Evolutionary conservation across 2,888 invertebrate genomes (phyloP).

Genomic region (Drosophila engyochracea): DNA sequence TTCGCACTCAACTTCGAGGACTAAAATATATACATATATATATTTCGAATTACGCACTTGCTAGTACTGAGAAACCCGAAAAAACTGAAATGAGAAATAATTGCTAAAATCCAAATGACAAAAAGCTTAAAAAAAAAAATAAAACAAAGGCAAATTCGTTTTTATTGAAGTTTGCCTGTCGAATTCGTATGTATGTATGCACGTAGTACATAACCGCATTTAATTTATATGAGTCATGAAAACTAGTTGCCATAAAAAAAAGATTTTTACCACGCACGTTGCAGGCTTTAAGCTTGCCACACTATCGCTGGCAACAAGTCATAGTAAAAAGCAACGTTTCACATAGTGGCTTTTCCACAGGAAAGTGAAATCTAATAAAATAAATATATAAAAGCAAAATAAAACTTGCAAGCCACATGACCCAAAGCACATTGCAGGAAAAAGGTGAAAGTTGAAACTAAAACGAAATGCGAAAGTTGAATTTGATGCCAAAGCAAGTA

Average conservation of each 20-base stretch:
- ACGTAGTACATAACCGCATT: conserved; percentile 12
- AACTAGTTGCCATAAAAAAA: conserved; percentile 30
- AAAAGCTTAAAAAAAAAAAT: background rate
- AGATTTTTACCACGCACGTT: conserved; percentile 27
- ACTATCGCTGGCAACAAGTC: conserved; percentile 30
- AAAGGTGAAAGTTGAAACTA: conserved; percentile 35
- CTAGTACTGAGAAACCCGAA: background rate
- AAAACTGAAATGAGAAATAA: background rate
- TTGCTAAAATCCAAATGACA: background rate
- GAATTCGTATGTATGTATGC: background rate
- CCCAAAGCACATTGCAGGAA: conserved; percentile 11
- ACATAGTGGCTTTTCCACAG: background rate
- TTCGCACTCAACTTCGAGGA: background rate
- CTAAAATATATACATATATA: background rate
- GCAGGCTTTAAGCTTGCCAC: background rate
- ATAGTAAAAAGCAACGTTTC: conserved; percentile 3
- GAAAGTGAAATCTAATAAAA: conserved; percentile 5
- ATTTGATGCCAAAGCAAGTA: conserved; percentile 1
- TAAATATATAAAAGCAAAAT: conserved; percentile 4
- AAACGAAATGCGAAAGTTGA: conserved; percentile 23
- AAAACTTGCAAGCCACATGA: conserved; percentile 20
- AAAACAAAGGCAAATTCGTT: background rate
- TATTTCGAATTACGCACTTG: background rate
- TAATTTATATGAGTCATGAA: conserved; percentile 55
- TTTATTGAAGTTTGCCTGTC: background rate